Percentiles rank a stretch among this genome's conserved stretches.
Conservation (phyloP, 2,797 vertebrate genomes). For the Dallia pectoralis region DNA sequence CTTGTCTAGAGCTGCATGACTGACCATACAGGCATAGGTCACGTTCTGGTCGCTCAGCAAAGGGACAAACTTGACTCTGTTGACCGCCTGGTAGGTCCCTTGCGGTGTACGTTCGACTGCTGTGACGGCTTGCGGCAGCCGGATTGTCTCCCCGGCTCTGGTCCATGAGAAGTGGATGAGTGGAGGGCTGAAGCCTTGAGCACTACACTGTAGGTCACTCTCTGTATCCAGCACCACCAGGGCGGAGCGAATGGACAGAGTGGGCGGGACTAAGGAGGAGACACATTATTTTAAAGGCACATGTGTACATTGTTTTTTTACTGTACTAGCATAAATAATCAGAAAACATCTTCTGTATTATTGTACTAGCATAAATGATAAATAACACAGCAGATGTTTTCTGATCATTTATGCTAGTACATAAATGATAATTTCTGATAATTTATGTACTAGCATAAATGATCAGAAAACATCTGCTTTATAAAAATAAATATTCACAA, state of each 20-base stretch:
- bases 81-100: conserved; percentile 61
- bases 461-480: no score
- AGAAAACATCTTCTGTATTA: no score
- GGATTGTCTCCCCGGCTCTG: conserved; percentile 55
- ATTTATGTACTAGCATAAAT: no score
- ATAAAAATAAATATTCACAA: no score
- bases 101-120: conserved; percentile 47
- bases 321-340: no score
- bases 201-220: conserved; percentile 62
- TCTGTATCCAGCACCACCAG: conserved; percentile 62
- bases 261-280: conserved; percentile 38
- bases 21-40: conserved; percentile 71
- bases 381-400: no score
- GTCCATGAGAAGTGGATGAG: conserved; percentile 73
- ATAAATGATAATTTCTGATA: no score
- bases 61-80: conserved; percentile 63
- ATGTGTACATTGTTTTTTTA: no score
- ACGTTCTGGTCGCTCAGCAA: conserved; percentile 62
- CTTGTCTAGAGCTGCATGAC: conserved; percentile 49
- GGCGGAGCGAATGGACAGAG: conserved; percentile 58
- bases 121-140: conserved; percentile 31
- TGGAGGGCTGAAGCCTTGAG: conserved; percentile 68
- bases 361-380: no score
- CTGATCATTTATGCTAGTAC: no score
- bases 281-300: background rate